These are phyloP conservation scores for Meloidogyne hapla DNA, from an alignment of 1,140 invertebrate species.

Conservation along the genomic window DNA sequence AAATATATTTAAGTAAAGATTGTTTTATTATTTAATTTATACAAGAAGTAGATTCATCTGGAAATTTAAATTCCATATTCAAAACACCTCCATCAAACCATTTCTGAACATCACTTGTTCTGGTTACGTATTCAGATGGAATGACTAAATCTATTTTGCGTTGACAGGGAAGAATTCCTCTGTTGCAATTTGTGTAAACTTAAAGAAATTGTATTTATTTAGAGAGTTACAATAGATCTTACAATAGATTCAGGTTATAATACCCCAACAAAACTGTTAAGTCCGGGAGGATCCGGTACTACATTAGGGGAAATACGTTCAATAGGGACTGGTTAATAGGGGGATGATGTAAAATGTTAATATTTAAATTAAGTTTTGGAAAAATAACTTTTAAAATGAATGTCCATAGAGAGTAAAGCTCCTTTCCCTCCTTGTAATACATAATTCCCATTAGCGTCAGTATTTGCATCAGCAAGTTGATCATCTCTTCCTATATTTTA, in stretches of 20 bases:
- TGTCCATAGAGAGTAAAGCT: conserved; percentile 44
- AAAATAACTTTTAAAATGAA: conserved; percentile 50
- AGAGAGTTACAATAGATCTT: no score
- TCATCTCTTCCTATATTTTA: conserved; percentile 46
- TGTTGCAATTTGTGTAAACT: conserved; percentile 49
- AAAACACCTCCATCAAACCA: conserved; percentile 55
- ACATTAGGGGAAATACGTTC: no score
- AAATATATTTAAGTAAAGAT: no score
- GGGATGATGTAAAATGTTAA: no score
- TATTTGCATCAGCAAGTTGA: conserved; percentile 43
- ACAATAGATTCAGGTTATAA: no score
- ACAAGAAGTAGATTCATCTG: conserved; percentile 49
- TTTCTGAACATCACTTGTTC: conserved; percentile 43
- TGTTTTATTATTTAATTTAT: conserved; percentile 37
- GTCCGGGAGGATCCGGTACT: no score
- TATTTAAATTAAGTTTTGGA: no score
- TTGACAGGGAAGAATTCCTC: conserved; percentile 43
- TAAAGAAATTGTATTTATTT: neutral
- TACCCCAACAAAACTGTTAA: no score
- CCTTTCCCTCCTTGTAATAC: conserved; percentile 43
- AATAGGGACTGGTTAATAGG: no score
- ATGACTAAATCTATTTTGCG: conserved; percentile 49
- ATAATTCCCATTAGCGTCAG: conserved; percentile 48
- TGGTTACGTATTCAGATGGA: conserved; percentile 45
- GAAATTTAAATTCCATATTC: conserved; percentile 55